Conservation (phyloP, 2,888 invertebrate species). For the Andricus curvator region DNA sequence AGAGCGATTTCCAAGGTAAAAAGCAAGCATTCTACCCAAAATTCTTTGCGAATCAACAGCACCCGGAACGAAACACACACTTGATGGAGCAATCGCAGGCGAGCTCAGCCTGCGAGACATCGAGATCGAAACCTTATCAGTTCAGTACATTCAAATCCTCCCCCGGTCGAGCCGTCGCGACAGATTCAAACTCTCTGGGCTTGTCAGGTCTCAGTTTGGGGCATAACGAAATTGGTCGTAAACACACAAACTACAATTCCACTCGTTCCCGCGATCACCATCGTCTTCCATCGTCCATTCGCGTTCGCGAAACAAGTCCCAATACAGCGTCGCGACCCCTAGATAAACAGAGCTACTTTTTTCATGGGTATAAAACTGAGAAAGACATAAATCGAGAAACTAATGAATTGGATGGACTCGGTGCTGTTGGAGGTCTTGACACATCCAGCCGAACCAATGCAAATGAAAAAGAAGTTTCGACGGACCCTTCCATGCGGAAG, state of each 20-base stretch:
- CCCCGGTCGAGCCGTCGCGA: constrained; percentile 50
- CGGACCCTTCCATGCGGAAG: neutral
- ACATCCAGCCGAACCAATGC: neutral
- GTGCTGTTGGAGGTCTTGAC: constrained; percentile 38
- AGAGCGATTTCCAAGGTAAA: constrained; percentile 76
- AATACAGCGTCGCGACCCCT: constrained; percentile 61
- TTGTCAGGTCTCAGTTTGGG: constrained; percentile 64
- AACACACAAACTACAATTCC: constrained; percentile 44
- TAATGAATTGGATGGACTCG: constrained; percentile 56
- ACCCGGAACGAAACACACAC: constrained; percentile 43
- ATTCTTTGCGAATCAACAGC: constrained; percentile 75
- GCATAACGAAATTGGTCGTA: constrained; percentile 55
- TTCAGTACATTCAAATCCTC: constrained; percentile 73
- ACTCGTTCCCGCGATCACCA: constrained; percentile 52
- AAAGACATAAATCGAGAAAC: constrained; percentile 67
- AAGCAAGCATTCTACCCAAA: constrained; percentile 70
- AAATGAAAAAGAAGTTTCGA: neutral
- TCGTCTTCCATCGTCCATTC: constrained; percentile 45
- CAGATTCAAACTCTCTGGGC: constrained; percentile 59
- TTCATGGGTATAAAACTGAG: constrained; percentile 74
- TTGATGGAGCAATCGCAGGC: constrained; percentile 31
- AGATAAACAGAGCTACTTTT: constrained; percentile 73
- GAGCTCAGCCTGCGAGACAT: constrained; percentile 20
- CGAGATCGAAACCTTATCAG: constrained; percentile 60
- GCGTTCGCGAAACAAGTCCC: constrained; percentile 50